A percentile compares a stretch with the other conserved stretches of the same genome.
Conservation (phyloP, 2,888 invertebrate species). For the Pristionchus arcanus region DNA sequence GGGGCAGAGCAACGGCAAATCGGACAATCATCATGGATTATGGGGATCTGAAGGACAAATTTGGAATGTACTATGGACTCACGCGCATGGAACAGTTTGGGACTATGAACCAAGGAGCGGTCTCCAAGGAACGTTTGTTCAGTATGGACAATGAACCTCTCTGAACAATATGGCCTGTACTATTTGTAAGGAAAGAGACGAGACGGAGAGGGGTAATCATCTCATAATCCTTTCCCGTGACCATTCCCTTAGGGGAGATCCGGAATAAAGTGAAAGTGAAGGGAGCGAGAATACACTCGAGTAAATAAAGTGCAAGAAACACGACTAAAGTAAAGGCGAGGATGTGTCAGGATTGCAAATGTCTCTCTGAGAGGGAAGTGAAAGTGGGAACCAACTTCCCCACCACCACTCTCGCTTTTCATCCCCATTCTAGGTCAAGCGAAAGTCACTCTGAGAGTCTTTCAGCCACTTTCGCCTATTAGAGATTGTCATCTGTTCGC, state of each 20-base stretch:
- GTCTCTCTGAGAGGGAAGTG: background rate
- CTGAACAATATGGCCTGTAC: background rate
- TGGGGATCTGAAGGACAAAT: background rate
- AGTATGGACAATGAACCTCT: background rate
- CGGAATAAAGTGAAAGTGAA: background rate
- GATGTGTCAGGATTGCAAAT: background rate
- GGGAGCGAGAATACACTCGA: slow-evolving; percentile 2
- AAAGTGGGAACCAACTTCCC: background rate
- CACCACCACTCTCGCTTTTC: background rate
- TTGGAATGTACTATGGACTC: background rate
- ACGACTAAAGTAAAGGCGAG: background rate
- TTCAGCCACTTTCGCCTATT: background rate
- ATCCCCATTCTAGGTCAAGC: slow-evolving; percentile 20
- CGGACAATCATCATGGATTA: background rate
- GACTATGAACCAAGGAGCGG: too few species aligned
- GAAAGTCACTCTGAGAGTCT: background rate
- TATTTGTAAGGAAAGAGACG: background rate
- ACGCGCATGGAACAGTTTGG: background rate
- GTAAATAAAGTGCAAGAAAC: background rate
- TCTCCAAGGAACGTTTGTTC: too few species aligned
- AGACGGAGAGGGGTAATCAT: background rate
- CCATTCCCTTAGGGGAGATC: background rate
- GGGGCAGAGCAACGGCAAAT: background rate
- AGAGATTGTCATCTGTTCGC: background rate
- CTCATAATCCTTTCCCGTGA: background rate